Conservation (phyloP, 2,797 vertebrate species). For the Syncerus caffer region DNA sequence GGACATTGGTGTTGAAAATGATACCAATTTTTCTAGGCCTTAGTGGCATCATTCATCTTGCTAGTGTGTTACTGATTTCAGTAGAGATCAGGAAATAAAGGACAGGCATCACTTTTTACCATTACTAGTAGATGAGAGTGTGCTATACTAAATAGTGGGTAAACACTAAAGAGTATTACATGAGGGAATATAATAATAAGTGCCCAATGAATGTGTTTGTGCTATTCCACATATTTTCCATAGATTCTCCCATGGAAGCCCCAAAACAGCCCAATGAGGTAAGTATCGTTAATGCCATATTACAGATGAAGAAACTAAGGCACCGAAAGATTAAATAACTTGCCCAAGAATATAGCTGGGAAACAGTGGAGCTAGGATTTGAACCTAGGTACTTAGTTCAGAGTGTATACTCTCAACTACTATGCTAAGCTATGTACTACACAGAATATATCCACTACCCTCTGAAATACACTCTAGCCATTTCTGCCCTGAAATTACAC, state of each 20-base stretch:
- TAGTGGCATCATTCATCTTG: background rate
- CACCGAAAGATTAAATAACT: background rate
- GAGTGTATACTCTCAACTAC: background rate
- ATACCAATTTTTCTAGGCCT: background rate
- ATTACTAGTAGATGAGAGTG: background rate
- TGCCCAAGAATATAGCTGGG: background rate
- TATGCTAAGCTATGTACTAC: background rate
- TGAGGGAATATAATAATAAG: background rate
- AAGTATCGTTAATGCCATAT: background rate
- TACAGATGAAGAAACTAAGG: conserved; percentile 9
- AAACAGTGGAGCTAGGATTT: background rate
- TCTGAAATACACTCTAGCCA: background rate
- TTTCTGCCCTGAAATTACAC: background rate
- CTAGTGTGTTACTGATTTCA: background rate
- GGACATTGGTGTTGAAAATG: background rate
- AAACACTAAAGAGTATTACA: background rate
- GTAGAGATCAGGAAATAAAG: background rate
- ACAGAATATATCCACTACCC: background rate
- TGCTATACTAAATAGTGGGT: background rate
- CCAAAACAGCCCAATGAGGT: background rate
- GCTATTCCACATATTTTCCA: background rate
- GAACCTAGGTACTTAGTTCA: background rate
- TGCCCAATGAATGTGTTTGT: background rate
- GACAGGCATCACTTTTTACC: background rate
- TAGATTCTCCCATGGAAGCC: background rate